A percentile compares a stretch with the other conserved stretches of the same genome.
These are phyloP conservation scores for Cliona cf. orientalis DNA, from an alignment of 37 sponge, comb jelly and placozoan species.

Conservation along the genomic window DNA sequence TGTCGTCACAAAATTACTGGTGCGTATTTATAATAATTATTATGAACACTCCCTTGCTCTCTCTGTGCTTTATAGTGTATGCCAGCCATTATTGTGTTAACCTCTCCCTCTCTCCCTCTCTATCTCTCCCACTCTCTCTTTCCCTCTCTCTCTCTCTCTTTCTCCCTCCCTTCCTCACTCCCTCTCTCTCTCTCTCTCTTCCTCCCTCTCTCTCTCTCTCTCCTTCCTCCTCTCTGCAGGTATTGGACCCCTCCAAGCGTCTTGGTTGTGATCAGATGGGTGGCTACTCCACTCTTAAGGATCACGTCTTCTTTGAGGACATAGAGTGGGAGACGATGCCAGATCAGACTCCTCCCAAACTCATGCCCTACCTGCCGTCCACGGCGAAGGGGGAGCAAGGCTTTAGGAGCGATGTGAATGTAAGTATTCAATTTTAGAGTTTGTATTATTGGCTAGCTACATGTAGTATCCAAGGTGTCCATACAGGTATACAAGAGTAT, in stretches of 20 bases:
- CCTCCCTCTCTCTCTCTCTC: slow-evolving; percentile 28
- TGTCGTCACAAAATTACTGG: slow-evolving; percentile 80
- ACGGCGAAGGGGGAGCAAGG: slow-evolving; percentile 76
- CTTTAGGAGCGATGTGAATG: slow-evolving; percentile 75
- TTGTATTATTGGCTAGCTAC: background rate
- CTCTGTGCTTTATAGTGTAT: background rate
- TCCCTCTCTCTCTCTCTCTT: too few species aligned
- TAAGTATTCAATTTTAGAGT: slow-evolving; percentile 39
- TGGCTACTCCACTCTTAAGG: slow-evolving; percentile 78
- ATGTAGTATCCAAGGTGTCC: too few species aligned
- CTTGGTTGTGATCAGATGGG: slow-evolving; percentile 88
- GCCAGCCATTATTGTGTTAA: background rate
- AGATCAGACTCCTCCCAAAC: slow-evolving; percentile 77
- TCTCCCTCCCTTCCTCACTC: background rate
- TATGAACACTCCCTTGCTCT: background rate
- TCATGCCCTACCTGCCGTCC: slow-evolving; percentile 91
- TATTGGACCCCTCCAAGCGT: slow-evolving; percentile 78
- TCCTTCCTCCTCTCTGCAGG: slow-evolving; percentile 39
- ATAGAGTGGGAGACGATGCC: slow-evolving; percentile 84
- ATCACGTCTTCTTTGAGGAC: slow-evolving; percentile 81
- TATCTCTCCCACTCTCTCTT: too few species aligned
- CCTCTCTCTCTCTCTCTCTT: slow-evolving; percentile 33
- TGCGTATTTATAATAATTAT: too few species aligned
- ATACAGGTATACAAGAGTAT: too few species aligned
- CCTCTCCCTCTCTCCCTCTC: too few species aligned